Evolutionary conservation across 1,140 invertebrate genomes (phyloP), one percentile per base, ranked within the genome.

Genomic region (Danaus plexippus): DNA sequence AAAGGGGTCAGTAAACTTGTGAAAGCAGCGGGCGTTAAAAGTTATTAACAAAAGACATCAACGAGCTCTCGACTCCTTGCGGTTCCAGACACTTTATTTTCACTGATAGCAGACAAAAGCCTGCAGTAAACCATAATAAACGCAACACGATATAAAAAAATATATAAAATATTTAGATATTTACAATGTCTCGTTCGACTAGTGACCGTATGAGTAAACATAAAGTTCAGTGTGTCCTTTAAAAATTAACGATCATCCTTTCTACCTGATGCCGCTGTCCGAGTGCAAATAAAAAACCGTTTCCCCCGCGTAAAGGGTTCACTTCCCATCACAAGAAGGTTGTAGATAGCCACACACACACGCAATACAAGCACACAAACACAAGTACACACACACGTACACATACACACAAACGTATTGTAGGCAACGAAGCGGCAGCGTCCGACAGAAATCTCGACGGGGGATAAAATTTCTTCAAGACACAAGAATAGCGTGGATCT

Each of bases 241-340:
- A 83, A 86, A 86, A 86, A 84, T 83, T 84, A 84, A 86, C 81
- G 81, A 87, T 85, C 80, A 85, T 84, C 79, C 79, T 85, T 83
- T 87, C 80, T 87, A 87, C 84, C 84, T 87, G 83, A 77, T 71
- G 77, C 75, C 77, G 81, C 75, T 85, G 80, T 79, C 80, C 80
- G 77, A 87, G 76, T 75, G 80, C 80, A 85, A 87, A 83, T 84
- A 84, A 85, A 87, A 86, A 87, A 87, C 75, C 73, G 80, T 82
- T 83, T 83, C 77, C 73, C 69, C 75, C 73, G 69, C 72, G 78
- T 79, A 87, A 86, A 87, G 83, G 83, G 83, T 87, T 83, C 77
- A 87, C 75, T 85, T 85, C 83, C 81, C 83, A 85, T 85, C 73
- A 71, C 69, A 73, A 61, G 69, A 68, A 77, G 69, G 73, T 70